phyloP scores from a whole-genome alignment of 2,888 invertebrate genomes.

The Euproctis similis region DNA sequence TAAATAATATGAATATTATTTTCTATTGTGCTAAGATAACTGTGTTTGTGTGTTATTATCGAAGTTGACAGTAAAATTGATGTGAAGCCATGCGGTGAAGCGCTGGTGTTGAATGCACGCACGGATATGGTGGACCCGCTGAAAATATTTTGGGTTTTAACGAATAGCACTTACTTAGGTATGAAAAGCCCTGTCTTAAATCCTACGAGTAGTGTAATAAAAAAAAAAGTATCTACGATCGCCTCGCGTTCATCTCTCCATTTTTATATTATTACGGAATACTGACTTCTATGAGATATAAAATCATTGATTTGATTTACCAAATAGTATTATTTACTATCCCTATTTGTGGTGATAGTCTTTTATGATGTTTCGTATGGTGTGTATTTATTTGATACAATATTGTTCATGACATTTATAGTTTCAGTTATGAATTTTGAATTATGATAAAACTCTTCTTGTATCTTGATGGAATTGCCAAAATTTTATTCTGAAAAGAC shows the following conservation, averaged over 20 bases:
- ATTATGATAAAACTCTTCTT: too few species aligned
- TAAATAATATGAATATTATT: slow-evolving; percentile 33
- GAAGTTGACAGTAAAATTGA: slow-evolving; percentile 45
- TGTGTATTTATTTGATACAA: slow-evolving; percentile 30
- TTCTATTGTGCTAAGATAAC: slow-evolving; percentile 21
- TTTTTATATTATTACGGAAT: slow-evolving; percentile 8
- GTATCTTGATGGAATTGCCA: too few species aligned
- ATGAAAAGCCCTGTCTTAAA: slow-evolving; percentile 24
- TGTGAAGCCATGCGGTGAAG: slow-evolving; percentile 71
- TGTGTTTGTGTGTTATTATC: slow-evolving; percentile 35
- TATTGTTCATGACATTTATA: too few species aligned
- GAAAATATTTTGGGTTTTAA: slow-evolving; percentile 89
- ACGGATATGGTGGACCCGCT: slow-evolving; percentile 87
- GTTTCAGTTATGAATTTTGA: too few species aligned
- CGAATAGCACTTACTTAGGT: slow-evolving; percentile 89
- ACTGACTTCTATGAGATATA: slow-evolving; percentile 21
- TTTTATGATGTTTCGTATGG: slow-evolving; percentile 52
- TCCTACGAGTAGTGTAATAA: neutral
- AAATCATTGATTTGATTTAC: slow-evolving; percentile 21
- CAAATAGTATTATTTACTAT: slow-evolving; percentile 37
- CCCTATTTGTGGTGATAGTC: slow-evolving; percentile 33
- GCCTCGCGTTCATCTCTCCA: too few species aligned
- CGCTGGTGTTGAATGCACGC: slow-evolving; percentile 45
- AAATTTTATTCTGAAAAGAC: too few species aligned
- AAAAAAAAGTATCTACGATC: neutral